These are phyloP conservation scores for Actenoides hombroni DNA, from an alignment of 2,113 vertebrate genomes.

Conservation along the genomic window DNA sequence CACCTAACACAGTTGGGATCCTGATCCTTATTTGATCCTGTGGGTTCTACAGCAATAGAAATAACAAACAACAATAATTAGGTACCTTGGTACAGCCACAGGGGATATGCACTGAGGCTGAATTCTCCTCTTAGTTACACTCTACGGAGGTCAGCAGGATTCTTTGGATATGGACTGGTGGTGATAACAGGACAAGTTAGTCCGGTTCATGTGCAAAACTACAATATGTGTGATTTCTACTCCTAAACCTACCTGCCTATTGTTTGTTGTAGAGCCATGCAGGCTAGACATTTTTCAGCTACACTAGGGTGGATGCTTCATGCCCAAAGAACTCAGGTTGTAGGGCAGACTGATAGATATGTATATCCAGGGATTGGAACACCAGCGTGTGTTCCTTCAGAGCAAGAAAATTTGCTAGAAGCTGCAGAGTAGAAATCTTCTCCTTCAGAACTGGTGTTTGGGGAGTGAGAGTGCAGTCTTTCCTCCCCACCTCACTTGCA, in stretches of 20 bases:
- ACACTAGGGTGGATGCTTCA: accelerated
- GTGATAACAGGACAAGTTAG: background rate
- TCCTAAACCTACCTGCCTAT: background rate
- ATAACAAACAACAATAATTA: constrained; percentile 41
- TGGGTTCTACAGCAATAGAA: constrained; percentile 16
- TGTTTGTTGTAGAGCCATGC: background rate
- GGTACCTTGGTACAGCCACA: background rate
- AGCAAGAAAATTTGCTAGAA: background rate
- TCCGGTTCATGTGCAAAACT: background rate
- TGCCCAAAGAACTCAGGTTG: background rate
- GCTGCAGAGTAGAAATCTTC: background rate
- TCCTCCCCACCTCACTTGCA: background rate
- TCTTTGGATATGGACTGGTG: background rate
- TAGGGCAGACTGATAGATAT: background rate
- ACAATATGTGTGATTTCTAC: background rate
- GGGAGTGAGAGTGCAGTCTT: background rate
- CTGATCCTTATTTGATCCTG: constrained; percentile 31
- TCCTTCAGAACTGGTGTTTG: background rate
- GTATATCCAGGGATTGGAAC: background rate
- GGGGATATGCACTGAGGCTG: accelerated
- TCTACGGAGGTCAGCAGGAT: background rate
- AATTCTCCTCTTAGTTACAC: background rate
- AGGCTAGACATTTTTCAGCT: background rate
- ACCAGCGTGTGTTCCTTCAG: background rate
- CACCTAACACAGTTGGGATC: constrained; percentile 28